Base-by-base conservation (phyloP, 2,797 vertebrate genomes). In the Holocentrus rufus region DNA sequence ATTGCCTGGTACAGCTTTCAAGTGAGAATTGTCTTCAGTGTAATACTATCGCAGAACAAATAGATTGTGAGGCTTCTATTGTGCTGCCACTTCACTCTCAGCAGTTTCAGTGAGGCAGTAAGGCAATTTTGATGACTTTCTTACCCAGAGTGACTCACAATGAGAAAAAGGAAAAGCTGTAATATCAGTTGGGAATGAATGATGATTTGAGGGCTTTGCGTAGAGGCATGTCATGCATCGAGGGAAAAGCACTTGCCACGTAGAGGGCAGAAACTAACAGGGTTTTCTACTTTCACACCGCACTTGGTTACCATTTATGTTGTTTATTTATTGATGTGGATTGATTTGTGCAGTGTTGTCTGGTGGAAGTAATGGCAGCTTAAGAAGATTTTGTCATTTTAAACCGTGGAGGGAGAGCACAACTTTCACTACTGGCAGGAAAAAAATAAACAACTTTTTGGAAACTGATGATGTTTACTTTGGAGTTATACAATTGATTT, bases 241-340 rank as follows among this genome's bases (percentile, higher is more conserved):
- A 18, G 74, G 77, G 74, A 71, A 36, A 79, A 63, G 46, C 17
- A 42, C 23, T 52, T 8, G 22, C 34, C 59, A 65, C 56, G 57
- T 72, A 22, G 8, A 70, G 65, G 57, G 42, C 53, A 72, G 27
- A 72, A 17, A 52, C 69, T 65, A 69, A 79, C 77, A 83, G 69
- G 60, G 62, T 85, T 85, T 81, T 81, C 72, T 74, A 74, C 77
- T 85, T 79, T 81, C 59, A 76, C 66, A 83, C 72, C 27, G 53
- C 6, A 18, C 62, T 59, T 44, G 62, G 53, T 76, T 67, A 55
- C 62, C 63, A 78, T 82, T 76, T 80, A 27, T 70, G 54, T 44
- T 75, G 55, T 76, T 79, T 68, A 76, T 42, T 83, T 65, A 79
- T 83, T 81, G 78, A 83, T 81, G 75, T 54, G 59, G 59, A 79